Evolutionary conservation across 2,797 vertebrate genomes (phyloP), one percentile per base, ranked within the genome.

Genomic region (Malacoctenus gilli): DNA sequence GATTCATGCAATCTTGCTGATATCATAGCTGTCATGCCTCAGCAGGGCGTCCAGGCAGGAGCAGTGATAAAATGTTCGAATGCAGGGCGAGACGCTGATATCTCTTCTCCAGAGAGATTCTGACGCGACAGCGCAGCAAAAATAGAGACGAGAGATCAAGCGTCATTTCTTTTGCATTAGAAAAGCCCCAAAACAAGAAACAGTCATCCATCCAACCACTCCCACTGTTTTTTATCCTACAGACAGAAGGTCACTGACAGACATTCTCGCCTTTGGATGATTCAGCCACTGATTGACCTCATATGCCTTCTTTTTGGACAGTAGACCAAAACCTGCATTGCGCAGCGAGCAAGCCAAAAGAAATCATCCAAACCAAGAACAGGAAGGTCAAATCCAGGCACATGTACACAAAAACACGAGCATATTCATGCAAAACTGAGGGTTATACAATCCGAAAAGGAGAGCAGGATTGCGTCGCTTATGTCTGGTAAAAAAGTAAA

Each of bases 11-110:
- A 62, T 43, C 15, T 23, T 19, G 22, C 18, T 8, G 7, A 23
- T 25, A 25, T 25, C 20, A 12, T 59, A 43, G 39, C n/a, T 47
- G 20, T 19, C 42, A 55, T 37, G 20, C 15, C n/a, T 57, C 25
- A 19, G 23, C 5, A 14, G 31, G 2, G n/a, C 28, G 51, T 13
- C 4, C 5, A 19, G 19, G 13, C 8, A 41, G 35, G 11, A 59
- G 40, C 38, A 41, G 38, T 11, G 20, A 49, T 38, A 25, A 48
- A 14, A 41, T 39, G 46, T 25, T 25, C 19, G 49, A 15, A 34
- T 64, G 16, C 10, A 18, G 8, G 9, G 11, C 6, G n/a, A 31
- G 21, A 35, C 28, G 19, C 1, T 15, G 37, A 19, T 20, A 10
- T 19, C 23, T 19, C 1, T 38, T 22, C n/a, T 38, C 21, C 20